These are phyloP conservation scores for Pseudeuparius sepicola DNA, from an alignment of 2,888 invertebrate genomes.

Conservation along the genomic window DNA sequence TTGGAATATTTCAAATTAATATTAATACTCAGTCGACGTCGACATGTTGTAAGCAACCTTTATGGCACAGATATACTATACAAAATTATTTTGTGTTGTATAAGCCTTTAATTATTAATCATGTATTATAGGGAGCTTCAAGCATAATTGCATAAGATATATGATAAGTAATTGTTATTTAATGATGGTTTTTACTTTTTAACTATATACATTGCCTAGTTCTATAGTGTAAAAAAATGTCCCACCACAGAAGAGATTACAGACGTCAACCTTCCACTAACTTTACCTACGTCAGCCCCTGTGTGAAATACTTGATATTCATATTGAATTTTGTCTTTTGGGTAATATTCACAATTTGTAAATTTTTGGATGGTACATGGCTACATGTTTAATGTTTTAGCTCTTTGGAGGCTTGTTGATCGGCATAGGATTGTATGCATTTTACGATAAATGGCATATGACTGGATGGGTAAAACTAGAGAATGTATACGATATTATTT, in stretches of 20 bases:
- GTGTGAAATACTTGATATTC: conserved; percentile 85
- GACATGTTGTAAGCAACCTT: too few relatives aligned
- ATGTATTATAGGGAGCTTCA: too few relatives aligned
- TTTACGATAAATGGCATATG: conserved; percentile 86
- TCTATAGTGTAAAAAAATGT: conserved; percentile 2
- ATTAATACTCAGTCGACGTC: too few relatives aligned
- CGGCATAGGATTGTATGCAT: conserved; percentile 82
- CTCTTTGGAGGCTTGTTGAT: conserved; percentile 77
- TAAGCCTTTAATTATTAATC: too few relatives aligned
- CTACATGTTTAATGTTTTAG: conserved; percentile 49
- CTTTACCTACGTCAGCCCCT: conserved; percentile 75
- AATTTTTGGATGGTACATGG: too few relatives aligned
- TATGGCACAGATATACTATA: too few relatives aligned
- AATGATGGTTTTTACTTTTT: too few relatives aligned
- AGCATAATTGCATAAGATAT: too few relatives aligned
- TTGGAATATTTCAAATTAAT: too few relatives aligned
- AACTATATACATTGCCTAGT: too few relatives aligned
- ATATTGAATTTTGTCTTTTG: conserved; percentile 82
- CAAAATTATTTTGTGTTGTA: too few relatives aligned
- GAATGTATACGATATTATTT: conserved; percentile 78
- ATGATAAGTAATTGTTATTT: too few relatives aligned
- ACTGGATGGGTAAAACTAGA: conserved; percentile 75
- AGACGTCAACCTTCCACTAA: conserved; percentile 42
- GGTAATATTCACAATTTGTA: conserved; percentile 55
- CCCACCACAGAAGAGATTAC: conserved; percentile 45